Conservation (phyloP, 1,140 invertebrate species). For the Trachelipus rathkii region DNA sequence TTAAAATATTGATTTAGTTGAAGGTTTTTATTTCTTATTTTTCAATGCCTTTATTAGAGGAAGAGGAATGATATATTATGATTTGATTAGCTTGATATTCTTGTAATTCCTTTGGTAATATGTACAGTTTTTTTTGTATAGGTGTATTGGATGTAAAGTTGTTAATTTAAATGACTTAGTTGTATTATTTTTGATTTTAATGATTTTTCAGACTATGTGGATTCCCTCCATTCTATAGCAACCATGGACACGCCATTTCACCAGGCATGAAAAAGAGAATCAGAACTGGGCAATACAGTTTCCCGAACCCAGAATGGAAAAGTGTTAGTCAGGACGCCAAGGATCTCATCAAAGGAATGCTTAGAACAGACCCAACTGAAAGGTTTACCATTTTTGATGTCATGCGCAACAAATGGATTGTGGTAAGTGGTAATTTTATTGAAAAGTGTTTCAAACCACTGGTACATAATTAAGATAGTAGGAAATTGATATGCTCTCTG, state of each 20-base stretch:
- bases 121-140: not conserved
- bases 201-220: conserved; percentile 73
- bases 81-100: no score
- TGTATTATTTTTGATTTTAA: not conserved
- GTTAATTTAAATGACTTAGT: not conserved
- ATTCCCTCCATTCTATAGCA: conserved; percentile 97
- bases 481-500: no score
- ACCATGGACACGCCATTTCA: conserved; percentile 92
- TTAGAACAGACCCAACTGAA: conserved; percentile 86
- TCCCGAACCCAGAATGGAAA: conserved; percentile 93
- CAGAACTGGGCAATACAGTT: conserved; percentile 88
- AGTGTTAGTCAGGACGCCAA: conserved; percentile 91
- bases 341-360: conserved; percentile 86
- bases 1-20: no score
- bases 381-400: conserved; percentile 86
- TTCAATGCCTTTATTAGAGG: no score
- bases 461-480: no score
- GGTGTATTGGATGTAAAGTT: not conserved
- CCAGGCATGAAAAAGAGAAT: conserved; percentile 99
- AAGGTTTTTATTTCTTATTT: no score
- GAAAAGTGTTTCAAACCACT: no score
- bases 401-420: conserved; percentile 83
- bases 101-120: no score
- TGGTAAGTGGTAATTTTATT: conserved; percentile 58
- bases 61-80: no score